phyloP scores from a whole-genome alignment of 2,888 invertebrate species.

The Tyria jacobaeae region DNA sequence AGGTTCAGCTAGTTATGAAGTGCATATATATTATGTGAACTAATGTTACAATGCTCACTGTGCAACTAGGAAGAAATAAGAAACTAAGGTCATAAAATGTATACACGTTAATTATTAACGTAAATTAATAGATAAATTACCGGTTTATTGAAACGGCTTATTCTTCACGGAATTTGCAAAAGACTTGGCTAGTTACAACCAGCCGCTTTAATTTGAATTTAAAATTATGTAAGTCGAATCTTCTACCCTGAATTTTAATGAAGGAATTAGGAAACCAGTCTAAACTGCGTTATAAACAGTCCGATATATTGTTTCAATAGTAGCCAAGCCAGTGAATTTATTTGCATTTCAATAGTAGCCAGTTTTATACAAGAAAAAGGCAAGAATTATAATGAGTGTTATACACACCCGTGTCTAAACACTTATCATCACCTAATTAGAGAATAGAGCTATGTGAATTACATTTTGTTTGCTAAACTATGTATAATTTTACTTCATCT shows the following conservation, averaged over 20 bases:
- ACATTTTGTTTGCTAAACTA: background rate
- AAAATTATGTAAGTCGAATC: constrained; percentile 16
- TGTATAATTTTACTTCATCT: too few relatives aligned
- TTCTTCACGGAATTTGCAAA: constrained; percentile 6
- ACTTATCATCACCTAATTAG: constrained; percentile 1
- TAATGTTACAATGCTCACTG: background rate
- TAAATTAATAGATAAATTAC: constrained; percentile 5
- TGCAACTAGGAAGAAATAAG: constrained; percentile 3
- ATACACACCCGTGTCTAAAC: background rate
- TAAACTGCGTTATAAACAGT: constrained; percentile 13
- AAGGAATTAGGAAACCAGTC: constrained; percentile 12
- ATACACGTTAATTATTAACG: too few relatives aligned
- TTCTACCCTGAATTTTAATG: constrained; percentile 23
- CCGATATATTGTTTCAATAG: constrained; percentile 8
- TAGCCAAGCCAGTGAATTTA: constrained; percentile 16
- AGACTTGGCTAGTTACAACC: constrained; percentile 3
- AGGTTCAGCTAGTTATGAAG: background rate
- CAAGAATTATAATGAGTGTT: background rate
- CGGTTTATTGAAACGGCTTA: constrained; percentile 2
- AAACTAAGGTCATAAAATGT: background rate
- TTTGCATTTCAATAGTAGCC: constrained; percentile 14
- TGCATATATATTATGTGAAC: background rate
- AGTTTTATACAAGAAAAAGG: constrained; percentile 5
- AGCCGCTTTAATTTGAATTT: constrained; percentile 13
- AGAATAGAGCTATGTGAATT: too few relatives aligned